Evolutionary conservation across 2,113 vertebrate species (phyloP), one percentile per base, ranked within the genome.

Genomic region (Sula dactylatra): DNA sequence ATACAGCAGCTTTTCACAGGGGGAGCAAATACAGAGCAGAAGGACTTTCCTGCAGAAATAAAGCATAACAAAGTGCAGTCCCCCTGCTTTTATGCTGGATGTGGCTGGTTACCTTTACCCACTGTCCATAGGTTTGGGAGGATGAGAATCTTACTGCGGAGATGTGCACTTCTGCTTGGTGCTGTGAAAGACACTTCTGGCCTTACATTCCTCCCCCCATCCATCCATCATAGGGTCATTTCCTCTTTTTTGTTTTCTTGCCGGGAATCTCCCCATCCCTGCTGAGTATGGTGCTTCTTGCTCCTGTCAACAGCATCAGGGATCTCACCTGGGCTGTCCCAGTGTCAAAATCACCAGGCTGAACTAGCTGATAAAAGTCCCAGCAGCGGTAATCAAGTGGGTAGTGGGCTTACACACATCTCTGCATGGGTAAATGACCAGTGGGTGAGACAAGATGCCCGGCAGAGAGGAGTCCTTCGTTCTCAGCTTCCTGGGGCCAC

Each of bases 341-440:
- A 25, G 24, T 7, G 13, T 40, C 73, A 85, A 82, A 82, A 36
- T 42, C 55, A 76, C 0, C 0, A 64, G 32, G 52, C 14, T 67
- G 66, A 92, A 56, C 22, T 64, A 22, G 45, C 17, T 44, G 20
- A 25, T 2, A 40, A 2, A 70, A 74, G n/a, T 82, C 59, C 16
- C 55, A 62, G 16, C 11, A 24, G 16, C 8, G 13, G 18, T 29
- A 72, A 70, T 13, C 65, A 52, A 58, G 31, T 16, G 34, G 2
- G 10, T 13, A 71, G 29, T 18, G 24, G 27, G 25, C 47, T 85
- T 56, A 79, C 13, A 55, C 47, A 67, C 21, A 22, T 10, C 34
- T 22, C 42, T 3, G 16, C 2, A 2, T 59, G 44, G 32, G 31
- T 22, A n/a, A 77, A 56, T 0, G 1, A 65, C 17, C 0, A 1